phyloP scores from a whole-genome alignment of 2,797 vertebrate species.

The Lutjanus argentimaculatus region DNA sequence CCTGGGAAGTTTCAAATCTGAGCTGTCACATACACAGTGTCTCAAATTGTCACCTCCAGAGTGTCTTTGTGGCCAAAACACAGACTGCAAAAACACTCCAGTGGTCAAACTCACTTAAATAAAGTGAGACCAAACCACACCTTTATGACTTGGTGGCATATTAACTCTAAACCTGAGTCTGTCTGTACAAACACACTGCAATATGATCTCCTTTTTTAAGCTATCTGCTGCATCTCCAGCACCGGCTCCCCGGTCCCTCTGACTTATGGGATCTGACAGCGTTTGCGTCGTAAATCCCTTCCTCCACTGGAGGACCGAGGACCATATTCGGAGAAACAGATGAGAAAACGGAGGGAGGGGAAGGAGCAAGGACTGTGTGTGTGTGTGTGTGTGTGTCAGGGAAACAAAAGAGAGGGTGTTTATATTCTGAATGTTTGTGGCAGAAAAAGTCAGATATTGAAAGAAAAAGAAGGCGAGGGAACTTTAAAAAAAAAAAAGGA shows the following conservation, averaged over 20 bases:
- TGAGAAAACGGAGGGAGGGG: slow-evolving; percentile 28
- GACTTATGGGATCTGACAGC: slow-evolving; percentile 44
- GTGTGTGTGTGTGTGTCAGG: background rate
- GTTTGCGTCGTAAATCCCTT: slow-evolving; percentile 46
- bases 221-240: slow-evolving; percentile 54
- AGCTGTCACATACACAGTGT: background rate
- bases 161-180: background rate
- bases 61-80: background rate
- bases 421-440: slow-evolving; percentile 15
- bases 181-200: background rate
- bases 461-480: background rate
- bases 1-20: background rate
- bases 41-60: slow-evolving; percentile 9
- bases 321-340: slow-evolving; percentile 61
- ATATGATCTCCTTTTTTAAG: slow-evolving; percentile 20
- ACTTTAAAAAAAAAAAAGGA: background rate
- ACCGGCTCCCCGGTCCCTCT: slow-evolving; percentile 24
- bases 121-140: background rate
- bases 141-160: background rate
- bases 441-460: slow-evolving; percentile 2
- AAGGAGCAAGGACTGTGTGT: background rate
- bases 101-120: slow-evolving; percentile 1
- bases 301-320: slow-evolving; percentile 36
- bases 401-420: slow-evolving; percentile 21
- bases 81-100: background rate